Percentiles rank a stretch among this genome's conserved stretches.
Conservation (phyloP, 2,888 invertebrate species). For the Thereva unica region DNA sequence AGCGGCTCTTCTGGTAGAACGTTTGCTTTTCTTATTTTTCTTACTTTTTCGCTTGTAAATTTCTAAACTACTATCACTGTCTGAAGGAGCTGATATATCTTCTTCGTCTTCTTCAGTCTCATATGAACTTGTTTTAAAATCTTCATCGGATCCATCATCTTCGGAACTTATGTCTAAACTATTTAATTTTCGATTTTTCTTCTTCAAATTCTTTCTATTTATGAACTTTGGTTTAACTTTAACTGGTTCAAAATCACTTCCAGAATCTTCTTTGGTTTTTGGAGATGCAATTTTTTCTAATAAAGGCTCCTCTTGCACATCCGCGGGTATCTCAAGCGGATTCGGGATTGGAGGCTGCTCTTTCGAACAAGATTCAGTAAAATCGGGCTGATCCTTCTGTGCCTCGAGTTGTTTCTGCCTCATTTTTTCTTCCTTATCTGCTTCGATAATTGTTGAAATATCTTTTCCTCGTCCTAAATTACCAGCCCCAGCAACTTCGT, state of each 20-base stretch:
- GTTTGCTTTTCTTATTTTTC: constrained; percentile 58
- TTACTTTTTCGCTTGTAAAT: constrained; percentile 59
- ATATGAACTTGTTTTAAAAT: constrained; percentile 77
- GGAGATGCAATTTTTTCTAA: constrained; percentile 46
- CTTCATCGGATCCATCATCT: constrained; percentile 86
- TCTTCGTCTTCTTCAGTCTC: constrained; percentile 62
- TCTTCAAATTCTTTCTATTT: constrained; percentile 52
- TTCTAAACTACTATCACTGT: constrained; percentile 62
- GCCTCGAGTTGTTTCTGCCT: constrained; percentile 46
- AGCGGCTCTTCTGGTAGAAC: constrained; percentile 59
- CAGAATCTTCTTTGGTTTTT: constrained; percentile 48
- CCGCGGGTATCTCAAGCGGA: constrained; percentile 47
- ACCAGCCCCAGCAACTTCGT: constrained; percentile 76
- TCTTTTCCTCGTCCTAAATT: constrained; percentile 87
- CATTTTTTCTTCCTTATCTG: constrained; percentile 70
- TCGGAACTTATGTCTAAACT: constrained; percentile 80
- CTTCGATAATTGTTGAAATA: constrained; percentile 85
- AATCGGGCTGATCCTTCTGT: constrained; percentile 37
- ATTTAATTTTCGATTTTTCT: constrained; percentile 77
- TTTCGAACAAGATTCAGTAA: not conserved
- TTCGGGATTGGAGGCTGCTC: not conserved
- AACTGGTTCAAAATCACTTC: constrained; percentile 54
- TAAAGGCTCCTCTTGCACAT: constrained; percentile 49
- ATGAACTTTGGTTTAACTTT: constrained; percentile 47
- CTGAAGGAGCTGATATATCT: constrained; percentile 64